Evolutionary conservation across 2,797 vertebrate genomes (phyloP), one percentile per base, ranked within the genome.

Genomic region (Lindbergichthys nudifrons): DNA sequence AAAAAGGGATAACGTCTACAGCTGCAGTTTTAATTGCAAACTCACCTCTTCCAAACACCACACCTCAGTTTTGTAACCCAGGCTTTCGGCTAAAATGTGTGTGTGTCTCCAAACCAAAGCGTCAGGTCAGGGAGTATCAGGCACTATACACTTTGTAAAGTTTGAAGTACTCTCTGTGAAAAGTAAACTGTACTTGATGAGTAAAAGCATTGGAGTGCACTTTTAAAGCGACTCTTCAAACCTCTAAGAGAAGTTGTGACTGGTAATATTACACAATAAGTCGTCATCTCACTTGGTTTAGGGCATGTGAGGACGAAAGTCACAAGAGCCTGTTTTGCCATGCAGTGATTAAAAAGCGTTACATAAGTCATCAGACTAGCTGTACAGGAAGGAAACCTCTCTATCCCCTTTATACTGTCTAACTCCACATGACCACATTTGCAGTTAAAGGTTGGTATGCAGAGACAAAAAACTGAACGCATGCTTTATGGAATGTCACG

Each of bases 291-390:
- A 58, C 30, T 52, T 68, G 23, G 65, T 41, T 10, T 10, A n/a
- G 18, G 19, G 53, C 82, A 84, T 36, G 32, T 36, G 32, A 36
- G 6, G 8, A 36, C 8, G 50, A 60, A 60, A 66, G 80, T 84
- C 85, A 86, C 68, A 66, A 69, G 79, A 36, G 19, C 46, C 10
- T 30, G 10, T 67, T 75, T 45, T 65, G 68, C 73, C 53, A 71
- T 19, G 52, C 30, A 41, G 26, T 46, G 19, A 60, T 2, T 11
- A 53, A 48, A 66, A 63, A 56, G 18, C 15, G 60, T 65, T 42
- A 64, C 32, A 76, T 70, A 77, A 70, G 84, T 89, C 79, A 80
- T 30, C 73, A 74, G 76, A 82, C 58, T 19, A 47, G 75, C 45
- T 36, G 62, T 42, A 65, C 78, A 83, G 70, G 84, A 90, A 86